These are phyloP conservation scores for Paramormyrops hopkinsi DNA, from an alignment of 2,797 vertebrate genomes.

Conservation along the genomic window DNA sequence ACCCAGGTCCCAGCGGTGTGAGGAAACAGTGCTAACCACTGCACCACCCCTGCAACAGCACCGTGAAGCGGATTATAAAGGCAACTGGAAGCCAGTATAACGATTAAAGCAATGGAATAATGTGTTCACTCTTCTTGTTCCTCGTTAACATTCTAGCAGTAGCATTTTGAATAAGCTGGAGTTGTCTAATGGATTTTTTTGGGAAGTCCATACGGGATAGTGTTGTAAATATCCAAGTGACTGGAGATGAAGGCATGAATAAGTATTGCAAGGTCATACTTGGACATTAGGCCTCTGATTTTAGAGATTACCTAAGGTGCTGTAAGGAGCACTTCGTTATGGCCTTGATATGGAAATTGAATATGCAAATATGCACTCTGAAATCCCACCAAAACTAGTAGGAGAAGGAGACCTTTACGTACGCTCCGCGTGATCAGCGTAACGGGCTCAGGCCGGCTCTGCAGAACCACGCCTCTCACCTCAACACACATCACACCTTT, in stretches of 20 bases:
- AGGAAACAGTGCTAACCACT: not conserved
- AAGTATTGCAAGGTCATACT: not conserved
- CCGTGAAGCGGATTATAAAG: not conserved
- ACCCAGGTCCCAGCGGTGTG: not conserved
- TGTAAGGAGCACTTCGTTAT: not conserved
- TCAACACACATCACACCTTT: not conserved
- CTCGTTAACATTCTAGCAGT: not conserved
- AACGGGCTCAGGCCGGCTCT: not conserved
- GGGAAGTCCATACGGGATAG: not conserved
- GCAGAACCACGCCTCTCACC: not conserved
- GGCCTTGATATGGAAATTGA: not conserved
- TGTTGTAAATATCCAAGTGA: not conserved
- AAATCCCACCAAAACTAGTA: not conserved
- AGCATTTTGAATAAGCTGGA: not conserved
- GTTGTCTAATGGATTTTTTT: not conserved
- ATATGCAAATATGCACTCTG: not conserved
- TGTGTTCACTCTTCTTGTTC: not conserved
- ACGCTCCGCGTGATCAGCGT: not conserved
- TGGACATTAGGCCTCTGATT: not conserved
- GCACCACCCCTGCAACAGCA: not conserved
- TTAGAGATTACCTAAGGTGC: not conserved
- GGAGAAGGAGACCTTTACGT: not conserved
- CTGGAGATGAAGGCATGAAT: not conserved
- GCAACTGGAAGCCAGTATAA: not conserved
- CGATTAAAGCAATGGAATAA: not conserved